phyloP scores from a whole-genome alignment of 2,888 invertebrate genomes.

The Microchrysa polita region DNA sequence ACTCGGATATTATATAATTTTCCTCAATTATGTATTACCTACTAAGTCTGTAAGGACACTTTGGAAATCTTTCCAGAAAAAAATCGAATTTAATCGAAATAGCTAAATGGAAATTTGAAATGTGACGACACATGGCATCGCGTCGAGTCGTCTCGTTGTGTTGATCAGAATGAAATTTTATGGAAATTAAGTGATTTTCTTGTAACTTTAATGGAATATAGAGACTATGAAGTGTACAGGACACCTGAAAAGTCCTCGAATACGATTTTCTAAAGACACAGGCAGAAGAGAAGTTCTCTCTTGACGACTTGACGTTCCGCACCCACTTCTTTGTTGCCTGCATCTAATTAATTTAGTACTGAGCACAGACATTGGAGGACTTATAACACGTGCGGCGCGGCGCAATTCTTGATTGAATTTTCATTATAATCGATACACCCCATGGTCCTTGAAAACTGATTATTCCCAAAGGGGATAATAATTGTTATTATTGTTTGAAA shows the following conservation, averaged over 20 bases:
- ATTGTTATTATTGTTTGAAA: too few relatives aligned
- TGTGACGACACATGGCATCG: too few relatives aligned
- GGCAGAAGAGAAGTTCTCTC: not conserved
- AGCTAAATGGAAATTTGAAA: conserved; percentile 25
- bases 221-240: not conserved
- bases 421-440: not conserved
- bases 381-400: not conserved
- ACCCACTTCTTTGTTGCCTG: not conserved
- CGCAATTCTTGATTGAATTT: conserved; percentile 2
- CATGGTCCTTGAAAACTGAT: too few relatives aligned
- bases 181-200: conserved; percentile 16
- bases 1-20: not conserved
- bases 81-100: conserved; percentile 36
- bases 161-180: not conserved
- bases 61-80: not conserved
- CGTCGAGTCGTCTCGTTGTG: too few relatives aligned
- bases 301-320: not conserved
- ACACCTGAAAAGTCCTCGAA: not conserved
- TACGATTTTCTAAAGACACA: not conserved
- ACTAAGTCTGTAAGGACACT: too few relatives aligned
- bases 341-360: not conserved
- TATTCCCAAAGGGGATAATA: too few relatives aligned
- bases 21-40: conserved; percentile 6
- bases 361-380: not conserved
- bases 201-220: conserved; percentile 2